Conservation (phyloP, 2,113 vertebrate species). For the Syrmaticus mikado region DNA sequence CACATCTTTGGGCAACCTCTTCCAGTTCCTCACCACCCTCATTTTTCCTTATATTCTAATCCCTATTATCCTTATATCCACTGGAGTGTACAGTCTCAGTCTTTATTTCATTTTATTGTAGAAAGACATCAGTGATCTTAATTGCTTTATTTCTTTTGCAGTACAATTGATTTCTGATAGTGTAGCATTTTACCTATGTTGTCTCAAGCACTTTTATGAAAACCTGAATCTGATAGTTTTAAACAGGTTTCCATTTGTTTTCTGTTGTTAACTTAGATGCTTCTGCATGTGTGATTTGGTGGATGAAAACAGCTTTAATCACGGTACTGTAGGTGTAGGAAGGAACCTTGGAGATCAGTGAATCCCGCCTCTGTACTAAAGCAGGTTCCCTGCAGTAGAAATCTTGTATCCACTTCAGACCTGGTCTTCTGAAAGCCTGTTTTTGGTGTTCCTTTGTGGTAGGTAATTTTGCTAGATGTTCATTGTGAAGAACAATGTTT, state of each 20-base stretch:
- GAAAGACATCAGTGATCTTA: neutral
- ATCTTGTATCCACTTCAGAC: neutral
- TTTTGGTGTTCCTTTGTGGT: neutral
- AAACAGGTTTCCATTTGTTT: neutral
- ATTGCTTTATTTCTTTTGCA: neutral
- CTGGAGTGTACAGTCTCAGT: neutral
- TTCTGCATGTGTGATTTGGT: neutral
- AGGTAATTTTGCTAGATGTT: fast-evolving
- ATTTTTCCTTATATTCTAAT: too few relatives aligned
- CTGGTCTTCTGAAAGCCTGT: neutral
- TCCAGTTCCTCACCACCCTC: too few relatives aligned
- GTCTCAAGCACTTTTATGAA: neutral
- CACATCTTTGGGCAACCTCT: too few relatives aligned
- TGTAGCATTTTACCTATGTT: neutral
- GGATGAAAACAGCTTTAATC: neutral
- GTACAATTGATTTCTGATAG: neutral
- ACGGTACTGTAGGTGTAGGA: too few relatives aligned
- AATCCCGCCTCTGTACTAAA: too few relatives aligned
- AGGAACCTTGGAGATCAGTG: too few relatives aligned
- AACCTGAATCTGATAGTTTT: neutral
- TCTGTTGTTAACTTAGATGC: neutral
- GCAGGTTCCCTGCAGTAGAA: too few relatives aligned
- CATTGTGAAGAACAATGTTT: neutral
- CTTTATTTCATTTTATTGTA: neutral
- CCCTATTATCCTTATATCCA: too few relatives aligned